Evolutionary conservation across 2,113 vertebrate genomes (phyloP).

Genomic region (Pionites leucogaster): DNA sequence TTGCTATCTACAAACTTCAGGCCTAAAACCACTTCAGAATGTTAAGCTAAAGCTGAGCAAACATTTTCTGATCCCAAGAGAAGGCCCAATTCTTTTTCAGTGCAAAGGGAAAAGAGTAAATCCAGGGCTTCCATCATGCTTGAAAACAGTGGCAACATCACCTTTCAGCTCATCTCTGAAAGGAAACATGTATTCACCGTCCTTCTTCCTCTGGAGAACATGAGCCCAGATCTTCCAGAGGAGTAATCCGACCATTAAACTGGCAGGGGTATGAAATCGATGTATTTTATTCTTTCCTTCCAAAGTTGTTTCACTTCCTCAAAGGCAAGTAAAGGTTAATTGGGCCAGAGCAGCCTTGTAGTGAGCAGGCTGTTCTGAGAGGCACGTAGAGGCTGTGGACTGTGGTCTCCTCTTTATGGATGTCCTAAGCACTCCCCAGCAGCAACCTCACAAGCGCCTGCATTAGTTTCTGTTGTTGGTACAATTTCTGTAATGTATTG

Average conservation of each 20-base stretch:
- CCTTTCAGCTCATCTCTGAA: neutral
- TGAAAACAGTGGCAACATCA: neutral
- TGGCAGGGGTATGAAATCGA: neutral
- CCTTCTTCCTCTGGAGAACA: neutral
- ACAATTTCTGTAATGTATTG: neutral
- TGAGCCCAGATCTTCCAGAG: neutral
- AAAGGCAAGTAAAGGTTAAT: neutral
- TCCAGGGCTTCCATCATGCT: neutral
- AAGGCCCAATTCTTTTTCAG: neutral
- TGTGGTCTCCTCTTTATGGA: neutral
- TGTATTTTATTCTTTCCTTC: neutral
- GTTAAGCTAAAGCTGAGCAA: neutral
- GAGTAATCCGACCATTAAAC: neutral
- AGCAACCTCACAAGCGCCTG: neutral
- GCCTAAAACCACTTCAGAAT: neutral
- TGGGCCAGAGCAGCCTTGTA: neutral
- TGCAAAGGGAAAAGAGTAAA: neutral
- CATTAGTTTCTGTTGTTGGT: neutral
- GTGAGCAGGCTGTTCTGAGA: accelerated
- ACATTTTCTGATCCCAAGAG: neutral
- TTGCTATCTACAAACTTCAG: neutral
- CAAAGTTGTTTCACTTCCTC: neutral
- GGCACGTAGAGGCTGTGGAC: neutral
- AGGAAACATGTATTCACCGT: neutral
- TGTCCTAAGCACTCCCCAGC: neutral